Base-by-base conservation (phyloP, 2,888 invertebrate genomes). In the Eurytoma adleriae region DNA sequence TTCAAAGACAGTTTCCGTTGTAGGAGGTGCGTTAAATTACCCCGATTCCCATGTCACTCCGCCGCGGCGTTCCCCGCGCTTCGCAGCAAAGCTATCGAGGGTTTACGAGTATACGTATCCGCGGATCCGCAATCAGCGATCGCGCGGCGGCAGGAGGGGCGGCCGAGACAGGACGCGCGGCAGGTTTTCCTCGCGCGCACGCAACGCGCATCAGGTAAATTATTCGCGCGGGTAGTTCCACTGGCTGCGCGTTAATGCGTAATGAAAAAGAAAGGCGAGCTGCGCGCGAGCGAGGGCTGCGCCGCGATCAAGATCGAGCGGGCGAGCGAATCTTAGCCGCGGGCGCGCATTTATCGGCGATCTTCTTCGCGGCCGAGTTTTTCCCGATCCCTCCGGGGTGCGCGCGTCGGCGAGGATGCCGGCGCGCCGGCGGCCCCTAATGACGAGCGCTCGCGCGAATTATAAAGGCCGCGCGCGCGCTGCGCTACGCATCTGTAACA, bases 321-420 rank as follows among this genome's bases (percentile, higher is more conserved):
- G 27, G 27, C 62, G 24, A n/a, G 59, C 52, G 48, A 84, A 85
- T 86, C 82, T 14, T 86, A 82, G 83, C 84, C 83, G 83, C 83
- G 83, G 84, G 84, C 85, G 85, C 84, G 83, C 83, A 86, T 87
- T 88, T 89, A 88, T 89, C 88, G 88, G 86, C 84, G 86, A 88
- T 88, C 88, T 87, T 82, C 79, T 24, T 20, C 81, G 80, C 78
- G 83, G 81, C 84, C 82, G 85, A 86, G 85, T 87, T 88, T 40
- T 88, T 87, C 86, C 82, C 88, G 86, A 86, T 85, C 84, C 84
- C 84, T 84, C 68, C 27, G 61, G 27, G 16, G 7, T 57, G 52
- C 40, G 62, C 54, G 52, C 59, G 50, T 1, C 54, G 40, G 40
- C 10, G 10, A 40, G 54, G 66, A 69, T 62, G 40, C 50, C 18